Percentiles rank a stretch among this genome's conserved stretches.
Conservation (phyloP, 2,888 invertebrate genomes). For the Carterocephalus palaemon region DNA sequence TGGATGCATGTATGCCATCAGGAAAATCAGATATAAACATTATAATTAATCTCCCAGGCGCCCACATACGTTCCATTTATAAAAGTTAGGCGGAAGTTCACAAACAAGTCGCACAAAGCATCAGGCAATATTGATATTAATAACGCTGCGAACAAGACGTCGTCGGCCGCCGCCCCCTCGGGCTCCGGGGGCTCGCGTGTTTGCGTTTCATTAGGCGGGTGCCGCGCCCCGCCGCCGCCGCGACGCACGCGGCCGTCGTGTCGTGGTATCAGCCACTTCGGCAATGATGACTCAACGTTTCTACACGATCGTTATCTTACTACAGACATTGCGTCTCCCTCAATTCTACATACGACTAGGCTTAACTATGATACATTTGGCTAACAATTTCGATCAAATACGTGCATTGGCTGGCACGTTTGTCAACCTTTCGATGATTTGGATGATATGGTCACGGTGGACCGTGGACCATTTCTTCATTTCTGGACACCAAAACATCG, state of each 20-base stretch:
- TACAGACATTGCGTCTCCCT: constrained; percentile 4
- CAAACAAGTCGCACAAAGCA: constrained; percentile 23
- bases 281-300: constrained; percentile 31
- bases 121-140: constrained; percentile 35
- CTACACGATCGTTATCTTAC: constrained; percentile 2
- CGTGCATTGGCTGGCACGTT: too few species aligned
- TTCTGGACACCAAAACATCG: too few species aligned
- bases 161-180: constrained; percentile 32
- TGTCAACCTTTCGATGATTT: too few species aligned
- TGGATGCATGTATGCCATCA: too few species aligned
- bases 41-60: too few species aligned
- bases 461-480: too few species aligned
- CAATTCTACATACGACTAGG: too few species aligned
- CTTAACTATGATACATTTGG: too few species aligned
- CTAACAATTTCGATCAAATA: too few species aligned
- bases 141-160: too few species aligned
- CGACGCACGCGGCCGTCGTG: constrained; percentile 35
- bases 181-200: constrained; percentile 67
- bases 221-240: constrained; percentile 48
- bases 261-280: constrained; percentile 26
- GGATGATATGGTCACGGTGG: too few species aligned
- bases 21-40: too few species aligned
- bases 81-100: constrained; percentile 23
- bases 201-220: constrained; percentile 64
- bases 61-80: constrained; percentile 14